Evolutionary conservation across 2,888 invertebrate genomes (phyloP).

Genomic region (Eretmocerus hayati): DNA sequence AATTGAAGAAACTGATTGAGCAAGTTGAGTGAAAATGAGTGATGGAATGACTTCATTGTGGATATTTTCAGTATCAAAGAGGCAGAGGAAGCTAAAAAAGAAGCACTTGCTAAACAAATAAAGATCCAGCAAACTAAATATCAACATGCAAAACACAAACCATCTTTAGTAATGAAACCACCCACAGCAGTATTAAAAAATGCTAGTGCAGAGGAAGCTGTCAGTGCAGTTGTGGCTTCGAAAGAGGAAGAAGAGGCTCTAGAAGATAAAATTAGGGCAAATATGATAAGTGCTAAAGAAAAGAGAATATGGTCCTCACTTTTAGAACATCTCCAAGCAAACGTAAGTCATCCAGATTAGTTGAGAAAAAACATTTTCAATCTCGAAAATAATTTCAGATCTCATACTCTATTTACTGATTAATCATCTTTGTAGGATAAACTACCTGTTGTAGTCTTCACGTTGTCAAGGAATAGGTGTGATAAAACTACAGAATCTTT

Average conservation of each 20-base stretch:
- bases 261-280: slow-evolving; percentile 13
- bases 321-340: slow-evolving; percentile 72
- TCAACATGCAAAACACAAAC: slow-evolving; percentile 15
- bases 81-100: slow-evolving; percentile 7
- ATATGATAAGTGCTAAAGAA: slow-evolving; percentile 57
- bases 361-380: neutral
- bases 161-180: slow-evolving; percentile 11
- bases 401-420: neutral
- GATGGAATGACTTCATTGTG: too few relatives aligned
- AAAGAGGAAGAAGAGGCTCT: slow-evolving; percentile 14
- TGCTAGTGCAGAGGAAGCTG: slow-evolving; percentile 15
- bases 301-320: slow-evolving; percentile 76
- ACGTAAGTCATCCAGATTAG: slow-evolving; percentile 39
- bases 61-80: slow-evolving; percentile 6
- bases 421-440: slow-evolving; percentile 50
- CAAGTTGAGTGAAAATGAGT: too few relatives aligned
- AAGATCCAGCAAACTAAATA: slow-evolving; percentile 17
- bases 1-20: too few relatives aligned
- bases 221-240: slow-evolving; percentile 6
- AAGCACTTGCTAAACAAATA: slow-evolving; percentile 9
- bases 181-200: slow-evolving; percentile 12
- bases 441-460: slow-evolving; percentile 91
- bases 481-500: slow-evolving; percentile 56
- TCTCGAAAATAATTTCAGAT: neutral
- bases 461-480: slow-evolving; percentile 80